Conservation (phyloP, 2,113 vertebrate genomes). For the Labeo rohita region DNA sequence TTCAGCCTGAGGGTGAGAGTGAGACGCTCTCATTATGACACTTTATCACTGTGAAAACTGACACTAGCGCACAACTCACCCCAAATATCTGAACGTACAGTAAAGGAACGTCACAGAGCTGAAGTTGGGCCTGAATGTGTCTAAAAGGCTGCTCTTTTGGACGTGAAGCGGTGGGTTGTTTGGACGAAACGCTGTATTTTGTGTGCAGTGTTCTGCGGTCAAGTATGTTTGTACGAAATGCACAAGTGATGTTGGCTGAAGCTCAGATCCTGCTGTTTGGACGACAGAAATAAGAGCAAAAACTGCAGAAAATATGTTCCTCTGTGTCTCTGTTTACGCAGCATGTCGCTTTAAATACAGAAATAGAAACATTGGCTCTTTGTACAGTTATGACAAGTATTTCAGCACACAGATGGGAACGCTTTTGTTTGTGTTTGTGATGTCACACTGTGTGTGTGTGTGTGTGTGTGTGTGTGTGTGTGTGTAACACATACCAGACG, state of each 20-base stretch:
- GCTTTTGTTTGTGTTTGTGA: slow-evolving; percentile 7
- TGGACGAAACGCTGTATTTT: not conserved
- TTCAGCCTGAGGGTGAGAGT: not conserved
- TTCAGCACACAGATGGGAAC: not conserved
- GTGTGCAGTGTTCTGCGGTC: not conserved
- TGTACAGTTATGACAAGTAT: not conserved
- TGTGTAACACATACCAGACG: slow-evolving; percentile 27
- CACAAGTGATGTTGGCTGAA: not conserved
- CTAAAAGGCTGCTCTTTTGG: not conserved
- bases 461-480: no score
- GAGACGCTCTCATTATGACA: slow-evolving; percentile 10
- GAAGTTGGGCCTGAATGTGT: not conserved
- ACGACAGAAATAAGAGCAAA: not conserved
- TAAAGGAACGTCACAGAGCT: not conserved
- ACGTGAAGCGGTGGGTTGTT: not conserved
- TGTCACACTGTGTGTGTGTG: slow-evolving; percentile 33
- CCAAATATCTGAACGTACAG: not conserved
- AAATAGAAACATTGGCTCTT: not conserved
- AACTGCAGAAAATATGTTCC: not conserved
- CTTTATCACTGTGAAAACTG: slow-evolving; percentile 21
- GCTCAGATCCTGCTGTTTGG: not conserved
- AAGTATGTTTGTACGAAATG: not conserved
- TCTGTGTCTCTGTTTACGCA: not conserved
- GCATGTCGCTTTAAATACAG: not conserved
- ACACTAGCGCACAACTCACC: not conserved